These are phyloP conservation scores for Trichogramma pretiosum DNA, from an alignment of 1,140 invertebrate species.

Conservation along the genomic window DNA sequence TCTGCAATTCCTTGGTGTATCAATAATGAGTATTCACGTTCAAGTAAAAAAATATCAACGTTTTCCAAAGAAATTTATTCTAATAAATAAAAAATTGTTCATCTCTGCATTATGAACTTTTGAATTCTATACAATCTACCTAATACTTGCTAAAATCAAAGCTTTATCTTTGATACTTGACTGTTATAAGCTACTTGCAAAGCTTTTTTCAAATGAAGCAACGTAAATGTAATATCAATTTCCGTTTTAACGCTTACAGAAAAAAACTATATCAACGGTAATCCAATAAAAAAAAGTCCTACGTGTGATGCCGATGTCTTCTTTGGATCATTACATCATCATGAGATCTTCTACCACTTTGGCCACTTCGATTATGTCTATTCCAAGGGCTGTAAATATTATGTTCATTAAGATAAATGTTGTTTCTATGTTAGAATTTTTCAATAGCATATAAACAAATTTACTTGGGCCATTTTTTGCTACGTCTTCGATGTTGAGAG, in stretches of 20 bases:
- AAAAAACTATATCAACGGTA: slow-evolving; percentile 1
- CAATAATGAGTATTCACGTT: background rate
- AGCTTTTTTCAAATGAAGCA: slow-evolving; percentile 8
- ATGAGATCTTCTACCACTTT: slow-evolving; percentile 34
- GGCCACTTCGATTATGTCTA: slow-evolving; percentile 38
- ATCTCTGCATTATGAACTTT: slow-evolving; percentile 7
- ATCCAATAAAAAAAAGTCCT: slow-evolving; percentile 10
- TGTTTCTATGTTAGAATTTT: background rate
- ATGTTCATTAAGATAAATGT: background rate
- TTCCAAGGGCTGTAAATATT: slow-evolving; percentile 31
- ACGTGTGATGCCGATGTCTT: slow-evolving; percentile 33
- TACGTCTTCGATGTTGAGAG: slow-evolving; percentile 34
- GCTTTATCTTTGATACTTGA: slow-evolving; percentile 1
- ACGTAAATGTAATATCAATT: background rate
- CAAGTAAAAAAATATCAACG: background rate
- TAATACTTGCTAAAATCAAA: slow-evolving; percentile 7
- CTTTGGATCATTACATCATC: slow-evolving; percentile 28
- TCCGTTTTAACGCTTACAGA: slow-evolving; percentile 1
- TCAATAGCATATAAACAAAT: slow-evolving; percentile 14
- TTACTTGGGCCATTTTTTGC: slow-evolving; percentile 42
- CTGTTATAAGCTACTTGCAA: slow-evolving; percentile 5
- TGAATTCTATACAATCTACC: slow-evolving; percentile 1
- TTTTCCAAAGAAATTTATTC: background rate
- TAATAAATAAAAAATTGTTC: slow-evolving; percentile 8
- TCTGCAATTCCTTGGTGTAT: background rate